phyloP scores from a whole-genome alignment of 2,797 vertebrate species.

The Cryptoblepharus egeriae region DNA sequence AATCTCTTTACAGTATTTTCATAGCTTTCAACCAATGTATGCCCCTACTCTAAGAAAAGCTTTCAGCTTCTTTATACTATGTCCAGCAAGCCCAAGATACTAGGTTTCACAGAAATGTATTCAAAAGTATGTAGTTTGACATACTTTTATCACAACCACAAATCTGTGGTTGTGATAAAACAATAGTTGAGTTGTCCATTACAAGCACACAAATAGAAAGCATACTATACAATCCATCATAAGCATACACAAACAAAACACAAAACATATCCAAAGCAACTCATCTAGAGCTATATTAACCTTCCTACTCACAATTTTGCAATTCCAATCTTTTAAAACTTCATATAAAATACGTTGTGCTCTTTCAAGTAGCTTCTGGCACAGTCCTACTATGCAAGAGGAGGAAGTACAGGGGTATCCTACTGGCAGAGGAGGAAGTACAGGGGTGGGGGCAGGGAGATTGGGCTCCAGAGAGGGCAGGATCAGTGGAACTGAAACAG shows the following conservation, averaged over 20 bases:
- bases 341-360: neutral
- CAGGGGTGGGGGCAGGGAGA: no score
- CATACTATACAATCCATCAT: neutral
- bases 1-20: neutral
- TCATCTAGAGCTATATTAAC: neutral
- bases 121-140: neutral
- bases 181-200: slow-evolving; percentile 9
- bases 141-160: slow-evolving; percentile 52
- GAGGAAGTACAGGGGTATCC: no score
- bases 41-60: no score
- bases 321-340: neutral
- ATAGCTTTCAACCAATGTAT: neutral
- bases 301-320: neutral
- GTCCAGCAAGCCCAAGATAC: rapidly evolving
- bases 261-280: neutral
- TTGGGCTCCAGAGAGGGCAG: no score
- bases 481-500: no score
- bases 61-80: rapidly evolving
- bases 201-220: neutral
- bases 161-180: slow-evolving; percentile 58
- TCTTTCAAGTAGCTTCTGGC: neutral
- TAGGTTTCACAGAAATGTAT: rapidly evolving
- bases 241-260: neutral
- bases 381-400: no score
- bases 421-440: no score